phyloP scores from a whole-genome alignment of 2,113 vertebrate genomes.

The Engraulis encrasicolus region DNA sequence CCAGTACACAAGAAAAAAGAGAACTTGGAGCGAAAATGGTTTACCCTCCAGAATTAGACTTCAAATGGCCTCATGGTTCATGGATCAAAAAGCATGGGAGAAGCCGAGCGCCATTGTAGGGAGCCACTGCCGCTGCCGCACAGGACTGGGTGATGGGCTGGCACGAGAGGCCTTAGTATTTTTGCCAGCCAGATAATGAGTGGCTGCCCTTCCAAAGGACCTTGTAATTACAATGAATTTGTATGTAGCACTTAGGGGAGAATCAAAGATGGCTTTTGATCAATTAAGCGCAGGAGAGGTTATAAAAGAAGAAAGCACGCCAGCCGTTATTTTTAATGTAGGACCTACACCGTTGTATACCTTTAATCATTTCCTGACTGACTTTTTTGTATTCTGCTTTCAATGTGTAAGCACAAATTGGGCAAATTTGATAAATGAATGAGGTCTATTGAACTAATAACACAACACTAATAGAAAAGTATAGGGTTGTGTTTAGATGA shows the following conservation, averaged over 20 bases:
- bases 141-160: too few relatives aligned
- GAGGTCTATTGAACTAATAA: too few relatives aligned
- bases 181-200: slow-evolving; percentile 14
- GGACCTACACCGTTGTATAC: too few relatives aligned
- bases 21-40: background rate
- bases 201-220: background rate
- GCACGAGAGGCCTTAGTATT: background rate
- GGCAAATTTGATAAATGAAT: too few relatives aligned
- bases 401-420: too few relatives aligned
- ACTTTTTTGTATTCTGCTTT: too few relatives aligned
- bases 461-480: too few relatives aligned
- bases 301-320: background rate
- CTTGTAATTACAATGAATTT: slow-evolving; percentile 27
- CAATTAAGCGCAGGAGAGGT: background rate
- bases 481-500: too few relatives aligned
- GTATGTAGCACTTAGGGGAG: background rate
- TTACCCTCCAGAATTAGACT: background rate
- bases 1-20: background rate
- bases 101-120: slow-evolving; percentile 1
- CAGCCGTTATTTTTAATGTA: too few relatives aligned
- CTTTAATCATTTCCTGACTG: too few relatives aligned
- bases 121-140: background rate
- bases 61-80: background rate
- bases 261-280: slow-evolving; percentile 16
- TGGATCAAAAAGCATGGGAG: background rate